Percentiles rank a stretch among this genome's conserved stretches.
phyloP scores from a whole-genome alignment of 2,888 invertebrate genomes.

The Pyralis farinalis region DNA sequence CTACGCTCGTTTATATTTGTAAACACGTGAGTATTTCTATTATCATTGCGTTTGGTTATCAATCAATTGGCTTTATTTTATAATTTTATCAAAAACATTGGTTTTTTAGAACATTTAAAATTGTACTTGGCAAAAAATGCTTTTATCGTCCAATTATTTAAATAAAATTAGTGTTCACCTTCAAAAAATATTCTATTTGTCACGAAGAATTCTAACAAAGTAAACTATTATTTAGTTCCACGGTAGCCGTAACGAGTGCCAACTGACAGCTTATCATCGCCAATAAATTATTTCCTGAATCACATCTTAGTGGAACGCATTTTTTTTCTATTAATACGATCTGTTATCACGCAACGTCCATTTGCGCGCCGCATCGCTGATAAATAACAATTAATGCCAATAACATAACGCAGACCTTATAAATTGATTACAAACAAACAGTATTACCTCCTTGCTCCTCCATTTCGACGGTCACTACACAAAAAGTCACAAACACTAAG shows the following conservation, averaged over 20 bases:
- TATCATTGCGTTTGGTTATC: no score
- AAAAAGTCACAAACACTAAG: slow-evolving; percentile 30
- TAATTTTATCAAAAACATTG: no score
- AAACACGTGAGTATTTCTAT: no score
- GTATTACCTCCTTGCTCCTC: slow-evolving; percentile 66
- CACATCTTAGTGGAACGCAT: not conserved
- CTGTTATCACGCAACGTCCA: slow-evolving; percentile 1
- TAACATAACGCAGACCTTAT: not conserved
- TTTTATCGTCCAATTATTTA: no score
- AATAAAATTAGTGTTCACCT: no score
- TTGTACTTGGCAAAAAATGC: no score
- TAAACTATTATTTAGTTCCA: not conserved
- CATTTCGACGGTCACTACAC: slow-evolving; percentile 40
- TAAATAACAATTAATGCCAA: not conserved
- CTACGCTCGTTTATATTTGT: no score
- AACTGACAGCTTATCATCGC: not conserved
- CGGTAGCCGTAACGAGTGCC: slow-evolving; percentile 3
- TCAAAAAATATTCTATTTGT: no score
- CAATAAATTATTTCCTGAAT: not conserved
- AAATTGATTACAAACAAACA: slow-evolving; percentile 15
- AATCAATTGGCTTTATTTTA: no score
- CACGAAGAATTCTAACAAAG: no score
- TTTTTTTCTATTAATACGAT: slow-evolving; percentile 8
- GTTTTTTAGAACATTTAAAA: no score
- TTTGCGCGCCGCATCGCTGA: not conserved